Evolutionary conservation across 2,113 vertebrate species (phyloP), one percentile per base, ranked within the genome.

Genomic region (Vulpes ferrilata): DNA sequence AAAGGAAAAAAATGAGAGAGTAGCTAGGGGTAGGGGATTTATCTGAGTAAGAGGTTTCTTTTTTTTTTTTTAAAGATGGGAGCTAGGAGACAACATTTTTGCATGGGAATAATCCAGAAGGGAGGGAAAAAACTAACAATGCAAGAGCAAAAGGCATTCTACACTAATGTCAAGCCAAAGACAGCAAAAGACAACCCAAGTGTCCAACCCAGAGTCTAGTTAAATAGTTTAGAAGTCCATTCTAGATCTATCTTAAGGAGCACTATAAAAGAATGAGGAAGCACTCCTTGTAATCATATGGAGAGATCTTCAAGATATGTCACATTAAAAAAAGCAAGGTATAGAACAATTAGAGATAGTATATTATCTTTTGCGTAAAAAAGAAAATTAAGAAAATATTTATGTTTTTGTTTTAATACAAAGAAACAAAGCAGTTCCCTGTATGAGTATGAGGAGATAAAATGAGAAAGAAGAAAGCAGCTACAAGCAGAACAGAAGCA

Each of bases 71-170:
- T 65, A 22, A 59, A 90, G 64, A 80, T 51, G 57, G 89, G 35
- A 86, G 48, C 89, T 25, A 71, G 85, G 35, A 86, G 30, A 93
- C 38, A 64, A 85, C 55, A 48, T 86, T 80, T 93, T 80, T 90
- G 57, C 55, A 57, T 67, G 51, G 32, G 53, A 88, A 83, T 76
- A 93, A 74, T 48, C 11, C 65, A 82, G 35, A 65, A 92, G 11
- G 53, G 78, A 38, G n/a, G 38, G 11, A 25, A 55, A 80, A 89
- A 59, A 32, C 20, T 23, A 57, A 89, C 22, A 48, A 81, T 71
- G 35, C 64, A 32, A 92, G 53, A 81, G 25, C 32, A 55, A 71
- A 92, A 59, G 35, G 90, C 64, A 82, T 11, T 82, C 35, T 71
- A 48, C 19, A 43, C 51, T 71, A 69, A 82, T 2, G 5, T 90